Conservation (phyloP, 1,140 invertebrate genomes). For the Branchinecta lindahli region DNA sequence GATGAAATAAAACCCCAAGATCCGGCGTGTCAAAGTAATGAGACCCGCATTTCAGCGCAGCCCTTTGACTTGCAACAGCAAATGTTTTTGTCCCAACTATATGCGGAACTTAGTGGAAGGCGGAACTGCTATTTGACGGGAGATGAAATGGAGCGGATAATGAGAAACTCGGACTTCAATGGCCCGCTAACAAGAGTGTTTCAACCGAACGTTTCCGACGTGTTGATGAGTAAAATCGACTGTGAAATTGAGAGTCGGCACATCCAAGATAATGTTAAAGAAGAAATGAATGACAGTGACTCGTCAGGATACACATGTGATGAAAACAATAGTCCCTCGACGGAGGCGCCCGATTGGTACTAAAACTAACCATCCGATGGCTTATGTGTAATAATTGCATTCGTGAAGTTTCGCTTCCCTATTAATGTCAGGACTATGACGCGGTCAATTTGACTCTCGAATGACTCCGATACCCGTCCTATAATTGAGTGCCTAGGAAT, state of each 20-base stretch:
- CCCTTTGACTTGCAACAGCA: background rate
- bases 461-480: no score
- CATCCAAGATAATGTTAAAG: background rate
- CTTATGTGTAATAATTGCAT: no score
- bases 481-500: no score
- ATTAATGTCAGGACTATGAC: no score
- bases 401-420: no score
- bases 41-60: conserved; percentile 2
- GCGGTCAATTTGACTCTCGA: no score
- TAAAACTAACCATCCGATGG: background rate
- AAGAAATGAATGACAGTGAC: background rate
- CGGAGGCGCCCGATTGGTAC: background rate
- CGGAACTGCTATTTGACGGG: conserved; percentile 1
- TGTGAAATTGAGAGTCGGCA: background rate
- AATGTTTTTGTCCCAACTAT: conserved; percentile 9
- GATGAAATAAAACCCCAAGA: conserved; percentile 8
- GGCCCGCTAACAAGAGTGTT: conserved; percentile 5
- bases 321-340: background rate
- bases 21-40: background rate
- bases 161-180: background rate
- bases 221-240: background rate
- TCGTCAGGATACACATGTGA: conserved; percentile 2
- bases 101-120: conserved; percentile 7
- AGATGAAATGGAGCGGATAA: background rate
- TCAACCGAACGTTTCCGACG: background rate